Evolutionary conservation across 1,140 invertebrate genomes (phyloP).

Genomic region (Camponotus floridanus): DNA sequence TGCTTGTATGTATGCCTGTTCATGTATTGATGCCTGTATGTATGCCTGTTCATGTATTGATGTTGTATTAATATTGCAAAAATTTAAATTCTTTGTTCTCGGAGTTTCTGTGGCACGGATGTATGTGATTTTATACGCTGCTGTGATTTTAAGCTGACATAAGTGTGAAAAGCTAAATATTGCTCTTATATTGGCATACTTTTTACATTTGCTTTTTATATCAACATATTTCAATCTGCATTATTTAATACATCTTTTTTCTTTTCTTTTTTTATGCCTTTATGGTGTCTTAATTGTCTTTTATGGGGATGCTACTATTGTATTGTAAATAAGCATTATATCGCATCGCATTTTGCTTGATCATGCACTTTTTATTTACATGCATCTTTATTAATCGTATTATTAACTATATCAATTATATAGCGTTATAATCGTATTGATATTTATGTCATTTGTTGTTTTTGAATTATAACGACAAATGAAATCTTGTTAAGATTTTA

Average conservation of each 20-base stretch:
- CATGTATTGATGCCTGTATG: no score
- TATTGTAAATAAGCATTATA: background rate
- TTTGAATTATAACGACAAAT: constrained; percentile 8
- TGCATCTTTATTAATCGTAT: background rate
- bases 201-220: constrained; percentile 34
- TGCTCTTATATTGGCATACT: constrained; percentile 55
- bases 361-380: constrained; percentile 21
- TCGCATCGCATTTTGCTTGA: constrained; percentile 9
- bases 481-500: constrained; percentile 10
- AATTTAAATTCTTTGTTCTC: constrained; percentile 23
- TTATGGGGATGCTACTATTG: background rate
- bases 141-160: constrained; percentile 36
- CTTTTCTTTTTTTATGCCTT: background rate
- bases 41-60: constrained; percentile 2
- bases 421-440: background rate
- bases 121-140: constrained; percentile 41
- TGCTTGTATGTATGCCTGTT: no score
- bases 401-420: background rate
- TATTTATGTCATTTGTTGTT: background rate
- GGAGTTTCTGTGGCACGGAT: constrained; percentile 45
- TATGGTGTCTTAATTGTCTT: background rate
- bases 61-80: background rate
- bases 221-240: background rate
- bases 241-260: background rate
- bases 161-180: constrained; percentile 14